These are phyloP conservation scores for Reticulitermes speratus DNA, from an alignment of 1,140 invertebrate species.

Conservation along the genomic window DNA sequence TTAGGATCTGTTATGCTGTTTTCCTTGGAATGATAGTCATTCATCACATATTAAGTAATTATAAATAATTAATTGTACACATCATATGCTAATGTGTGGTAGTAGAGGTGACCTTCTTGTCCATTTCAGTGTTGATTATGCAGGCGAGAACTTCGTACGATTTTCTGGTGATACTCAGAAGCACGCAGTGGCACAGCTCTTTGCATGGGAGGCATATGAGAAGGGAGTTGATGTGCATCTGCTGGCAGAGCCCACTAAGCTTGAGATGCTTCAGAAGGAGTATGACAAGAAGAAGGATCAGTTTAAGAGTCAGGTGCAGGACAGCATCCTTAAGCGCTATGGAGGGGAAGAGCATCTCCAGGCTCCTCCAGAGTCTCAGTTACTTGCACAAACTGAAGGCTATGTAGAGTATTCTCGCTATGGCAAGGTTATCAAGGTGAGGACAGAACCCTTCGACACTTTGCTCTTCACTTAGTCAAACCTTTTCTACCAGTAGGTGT, in stretches of 20 bases:
- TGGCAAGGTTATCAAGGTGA: conserved; percentile 73
- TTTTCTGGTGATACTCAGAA: conserved; percentile 90
- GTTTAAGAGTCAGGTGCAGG: conserved; percentile 73
- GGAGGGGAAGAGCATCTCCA: conserved; percentile 91
- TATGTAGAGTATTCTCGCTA: conserved; percentile 95
- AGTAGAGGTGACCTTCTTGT: neutral
- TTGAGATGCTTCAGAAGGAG: conserved; percentile 88
- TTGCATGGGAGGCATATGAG: conserved; percentile 97
- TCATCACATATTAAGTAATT: too few relatives aligned
- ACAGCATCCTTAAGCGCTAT: conserved; percentile 81
- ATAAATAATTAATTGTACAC: too few relatives aligned
- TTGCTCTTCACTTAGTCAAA: too few relatives aligned
- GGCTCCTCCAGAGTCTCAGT: conserved; percentile 77
- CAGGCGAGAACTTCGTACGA: conserved; percentile 94
- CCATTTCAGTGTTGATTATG: conserved; percentile 72
- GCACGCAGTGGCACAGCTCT: conserved; percentile 89
- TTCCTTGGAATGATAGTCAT: too few relatives aligned
- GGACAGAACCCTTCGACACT: neutral
- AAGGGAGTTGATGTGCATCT: conserved; percentile 95
- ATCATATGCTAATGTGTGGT: too few relatives aligned
- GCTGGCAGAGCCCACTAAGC: conserved; percentile 95
- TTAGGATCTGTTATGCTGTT: too few relatives aligned
- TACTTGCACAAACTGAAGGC: conserved; percentile 93
- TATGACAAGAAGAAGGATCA: conserved; percentile 88
- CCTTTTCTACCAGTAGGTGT: too few relatives aligned